Evolutionary conservation across 2,797 vertebrate species (phyloP).

Genomic region (Leucoraja ocellata): DNA sequence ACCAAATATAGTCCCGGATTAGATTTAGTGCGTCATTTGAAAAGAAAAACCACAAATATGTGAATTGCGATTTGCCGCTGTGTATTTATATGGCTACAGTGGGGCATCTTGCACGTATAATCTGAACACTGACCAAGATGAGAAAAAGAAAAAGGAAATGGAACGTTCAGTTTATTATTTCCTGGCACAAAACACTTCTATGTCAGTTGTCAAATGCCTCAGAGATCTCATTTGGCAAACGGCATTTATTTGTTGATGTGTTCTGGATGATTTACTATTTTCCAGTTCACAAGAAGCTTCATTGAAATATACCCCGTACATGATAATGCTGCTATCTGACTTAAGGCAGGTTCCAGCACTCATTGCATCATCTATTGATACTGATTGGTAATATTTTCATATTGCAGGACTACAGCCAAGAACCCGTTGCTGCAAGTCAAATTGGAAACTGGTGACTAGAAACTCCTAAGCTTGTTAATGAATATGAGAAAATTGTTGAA

Average conservation of each 20-base stretch:
- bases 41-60: not conserved
- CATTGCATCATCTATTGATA: not conserved
- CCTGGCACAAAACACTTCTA: conserved; percentile 46
- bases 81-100: not conserved
- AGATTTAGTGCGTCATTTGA: not conserved
- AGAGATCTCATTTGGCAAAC: conserved; percentile 33
- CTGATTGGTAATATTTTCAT: too few relatives aligned
- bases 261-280: conserved; percentile 18
- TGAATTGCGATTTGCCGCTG: not conserved
- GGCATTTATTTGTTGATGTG: not conserved
- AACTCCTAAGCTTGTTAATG: not conserved
- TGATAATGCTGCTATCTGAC: not conserved
- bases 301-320: not conserved
- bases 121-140: not conserved
- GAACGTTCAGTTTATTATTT: conserved; percentile 45
- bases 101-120: not conserved
- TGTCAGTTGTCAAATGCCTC: conserved; percentile 45
- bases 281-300: conserved; percentile 20
- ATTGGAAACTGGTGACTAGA: not conserved
- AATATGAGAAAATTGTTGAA: not conserved
- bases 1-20: too few relatives aligned
- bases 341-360: not conserved
- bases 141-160: conserved; percentile 28
- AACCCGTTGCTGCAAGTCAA: not conserved
- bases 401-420: not conserved